Evolutionary conservation across 2,113 vertebrate genomes (phyloP).

Genomic region (Phrynosoma blainvillii): DNA sequence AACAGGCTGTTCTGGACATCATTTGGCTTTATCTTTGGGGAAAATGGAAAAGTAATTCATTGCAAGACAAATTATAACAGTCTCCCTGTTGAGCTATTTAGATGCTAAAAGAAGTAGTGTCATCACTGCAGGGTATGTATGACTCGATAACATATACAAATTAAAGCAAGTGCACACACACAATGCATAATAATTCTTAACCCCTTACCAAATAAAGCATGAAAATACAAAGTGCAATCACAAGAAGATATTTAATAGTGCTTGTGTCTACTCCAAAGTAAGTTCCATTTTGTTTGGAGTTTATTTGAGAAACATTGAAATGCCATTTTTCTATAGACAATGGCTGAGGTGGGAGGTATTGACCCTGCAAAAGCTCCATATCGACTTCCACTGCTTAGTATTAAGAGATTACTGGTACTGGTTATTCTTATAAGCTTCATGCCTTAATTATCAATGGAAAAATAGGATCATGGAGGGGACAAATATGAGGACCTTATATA

Average conservation of each 20-base stretch:
- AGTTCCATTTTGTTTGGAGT: neutral
- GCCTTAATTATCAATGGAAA: too few species aligned
- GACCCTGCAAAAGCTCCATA: neutral
- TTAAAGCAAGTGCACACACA: neutral
- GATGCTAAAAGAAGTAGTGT: conserved; percentile 25
- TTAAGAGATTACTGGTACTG: too few species aligned
- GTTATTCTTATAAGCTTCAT: too few species aligned
- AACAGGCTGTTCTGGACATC: conserved; percentile 51
- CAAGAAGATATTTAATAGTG: neutral
- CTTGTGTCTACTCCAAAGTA: too few species aligned
- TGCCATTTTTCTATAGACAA: neutral
- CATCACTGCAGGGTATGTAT: neutral
- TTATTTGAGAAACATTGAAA: neutral
- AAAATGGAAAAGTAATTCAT: neutral
- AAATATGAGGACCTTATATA: too few species aligned
- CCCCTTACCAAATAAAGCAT: neutral
- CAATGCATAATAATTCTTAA: neutral
- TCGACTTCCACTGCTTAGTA: too few species aligned
- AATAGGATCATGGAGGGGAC: too few species aligned
- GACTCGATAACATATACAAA: neutral
- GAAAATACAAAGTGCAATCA: neutral
- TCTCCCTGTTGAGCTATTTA: neutral
- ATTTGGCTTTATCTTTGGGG: conserved; percentile 6
- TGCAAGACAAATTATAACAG: conserved; percentile 35
- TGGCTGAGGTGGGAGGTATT: neutral